Evolutionary conservation across 2,888 invertebrate genomes (phyloP).

Genomic region (Globia sparganii): DNA sequence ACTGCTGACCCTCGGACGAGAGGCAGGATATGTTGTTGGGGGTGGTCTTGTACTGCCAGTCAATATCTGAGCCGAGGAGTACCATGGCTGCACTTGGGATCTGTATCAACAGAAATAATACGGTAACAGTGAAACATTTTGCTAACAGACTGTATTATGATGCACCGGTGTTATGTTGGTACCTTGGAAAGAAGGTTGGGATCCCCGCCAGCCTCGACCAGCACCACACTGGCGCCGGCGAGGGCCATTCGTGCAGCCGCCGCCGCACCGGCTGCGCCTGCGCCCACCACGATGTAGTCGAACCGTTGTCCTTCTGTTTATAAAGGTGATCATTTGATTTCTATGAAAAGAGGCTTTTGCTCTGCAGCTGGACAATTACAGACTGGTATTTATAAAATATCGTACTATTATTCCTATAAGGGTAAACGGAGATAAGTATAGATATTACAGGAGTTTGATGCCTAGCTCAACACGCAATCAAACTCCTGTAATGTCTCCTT

Average conservation of each 20-base stretch:
- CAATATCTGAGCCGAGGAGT: conserved; percentile 72
- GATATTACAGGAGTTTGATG: background rate
- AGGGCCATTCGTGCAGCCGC: conserved; percentile 78
- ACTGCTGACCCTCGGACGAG: conserved; percentile 68
- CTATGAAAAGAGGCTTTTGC: background rate
- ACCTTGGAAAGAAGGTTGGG: conserved; percentile 72
- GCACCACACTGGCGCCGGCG: conserved; percentile 73
- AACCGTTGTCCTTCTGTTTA: conserved; percentile 77
- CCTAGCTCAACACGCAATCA: background rate
- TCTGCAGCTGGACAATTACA: background rate
- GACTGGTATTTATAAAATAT: background rate
- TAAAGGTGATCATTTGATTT: background rate
- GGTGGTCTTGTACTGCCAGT: conserved; percentile 78
- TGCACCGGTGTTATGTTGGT: background rate
- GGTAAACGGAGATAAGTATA: background rate
- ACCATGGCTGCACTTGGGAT: conserved; percentile 71
- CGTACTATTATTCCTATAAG: background rate
- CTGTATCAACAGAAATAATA: conserved; percentile 64
- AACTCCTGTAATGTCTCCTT: background rate
- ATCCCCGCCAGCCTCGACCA: conserved; percentile 79
- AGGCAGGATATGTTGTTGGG: conserved; percentile 81
- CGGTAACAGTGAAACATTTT: background rate
- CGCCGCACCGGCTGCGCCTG: conserved; percentile 80
- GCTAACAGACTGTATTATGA: background rate
- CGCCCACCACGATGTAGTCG: conserved; percentile 89